phyloP scores from a whole-genome alignment of 2,888 invertebrate genomes.

The Hetaerina titia region DNA sequence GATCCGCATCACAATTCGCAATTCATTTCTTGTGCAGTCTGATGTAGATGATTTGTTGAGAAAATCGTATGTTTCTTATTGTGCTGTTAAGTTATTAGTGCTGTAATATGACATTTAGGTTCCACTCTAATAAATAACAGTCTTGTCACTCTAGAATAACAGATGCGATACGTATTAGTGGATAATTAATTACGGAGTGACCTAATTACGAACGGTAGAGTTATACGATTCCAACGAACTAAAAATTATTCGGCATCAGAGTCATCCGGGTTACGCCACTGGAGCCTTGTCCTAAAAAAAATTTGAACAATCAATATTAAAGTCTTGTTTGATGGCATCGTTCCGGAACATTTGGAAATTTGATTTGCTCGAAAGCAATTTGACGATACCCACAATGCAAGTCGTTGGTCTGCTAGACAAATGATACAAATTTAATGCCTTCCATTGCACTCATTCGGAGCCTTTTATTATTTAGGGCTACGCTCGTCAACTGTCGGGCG shows the following conservation, averaged over 20 bases:
- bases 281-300: neutral
- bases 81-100: neutral
- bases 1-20: neutral
- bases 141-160: neutral
- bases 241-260: neutral
- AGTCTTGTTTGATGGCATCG: conserved; percentile 1
- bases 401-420: neutral
- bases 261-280: neutral
- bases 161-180: neutral
- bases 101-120: neutral
- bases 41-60: neutral
- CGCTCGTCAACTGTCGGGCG: neutral
- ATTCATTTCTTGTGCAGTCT: neutral
- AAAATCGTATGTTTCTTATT: neutral
- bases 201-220: neutral
- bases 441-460: neutral
- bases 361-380: neutral
- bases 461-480: neutral
- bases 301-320: neutral
- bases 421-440: neutral
- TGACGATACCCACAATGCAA: neutral
- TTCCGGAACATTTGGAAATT: neutral
- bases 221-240: neutral
- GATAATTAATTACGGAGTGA: neutral
- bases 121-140: neutral